Evolutionary conservation across 2,888 invertebrate genomes (phyloP).

Genomic region (Cerastis rubricosa): DNA sequence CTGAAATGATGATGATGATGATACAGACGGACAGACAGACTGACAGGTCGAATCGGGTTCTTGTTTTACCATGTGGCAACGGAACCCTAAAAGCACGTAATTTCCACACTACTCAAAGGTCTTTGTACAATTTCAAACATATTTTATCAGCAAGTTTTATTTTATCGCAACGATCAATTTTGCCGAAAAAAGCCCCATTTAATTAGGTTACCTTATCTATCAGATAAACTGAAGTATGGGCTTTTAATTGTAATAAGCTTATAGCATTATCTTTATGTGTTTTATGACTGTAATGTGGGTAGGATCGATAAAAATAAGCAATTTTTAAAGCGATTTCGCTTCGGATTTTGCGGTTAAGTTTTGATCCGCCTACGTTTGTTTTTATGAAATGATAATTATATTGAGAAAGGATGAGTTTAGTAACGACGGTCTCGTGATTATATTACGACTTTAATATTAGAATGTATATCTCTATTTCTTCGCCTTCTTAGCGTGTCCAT

Average conservation of each 20-base stretch:
- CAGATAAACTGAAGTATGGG: constrained; percentile 46
- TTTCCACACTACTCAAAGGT: not conserved
- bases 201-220: constrained; percentile 57
- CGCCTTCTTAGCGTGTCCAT: no score
- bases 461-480: no score
- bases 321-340: constrained; percentile 5
- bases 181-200: constrained; percentile 45
- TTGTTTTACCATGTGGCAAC: not conserved
- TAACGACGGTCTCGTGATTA: no score
- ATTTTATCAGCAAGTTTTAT: constrained; percentile 33
- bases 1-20: no score
- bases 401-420: no score
- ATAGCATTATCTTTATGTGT: constrained; percentile 32
- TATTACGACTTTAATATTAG: no score
- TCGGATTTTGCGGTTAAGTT: not conserved
- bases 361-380: not conserved
- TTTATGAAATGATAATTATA: not conserved
- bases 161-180: constrained; percentile 42
- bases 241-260: constrained; percentile 47
- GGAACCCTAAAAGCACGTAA: not conserved
- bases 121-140: constrained; percentile 9
- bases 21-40: not conserved
- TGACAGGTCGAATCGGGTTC: no score
- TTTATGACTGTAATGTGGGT: constrained; percentile 40
- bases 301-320: constrained; percentile 23